A percentile compares a stretch with the other conserved stretches of the same genome.
Conservation (phyloP, 2,797 vertebrate species). For the Enteromius unitaeniatus region DNA sequence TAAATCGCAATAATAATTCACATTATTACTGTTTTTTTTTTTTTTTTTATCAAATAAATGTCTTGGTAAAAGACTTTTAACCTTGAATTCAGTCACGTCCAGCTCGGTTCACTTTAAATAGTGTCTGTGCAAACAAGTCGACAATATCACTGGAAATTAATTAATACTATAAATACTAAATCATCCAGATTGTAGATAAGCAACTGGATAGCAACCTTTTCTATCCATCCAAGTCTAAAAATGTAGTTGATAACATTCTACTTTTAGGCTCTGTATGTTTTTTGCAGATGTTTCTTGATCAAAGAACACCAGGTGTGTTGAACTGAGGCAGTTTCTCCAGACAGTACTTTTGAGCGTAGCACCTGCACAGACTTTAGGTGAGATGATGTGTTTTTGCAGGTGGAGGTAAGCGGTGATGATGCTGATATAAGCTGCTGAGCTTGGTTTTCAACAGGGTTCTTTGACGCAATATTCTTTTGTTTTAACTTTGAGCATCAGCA, state of each 20-base stretch:
- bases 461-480: slow-evolving; percentile 20
- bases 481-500: slow-evolving; percentile 1
- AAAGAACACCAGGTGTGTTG: not conserved
- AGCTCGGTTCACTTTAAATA: too few species aligned
- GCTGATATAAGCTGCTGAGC: slow-evolving; percentile 32
- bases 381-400: slow-evolving; percentile 15
- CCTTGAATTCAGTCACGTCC: too few species aligned
- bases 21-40: not conserved
- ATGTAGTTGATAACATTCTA: not conserved
- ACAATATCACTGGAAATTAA: too few species aligned
- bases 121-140: too few species aligned
- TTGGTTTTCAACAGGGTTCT: slow-evolving; percentile 15
- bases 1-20: not conserved
- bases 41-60: not conserved
- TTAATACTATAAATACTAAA: not conserved
- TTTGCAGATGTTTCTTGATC: not conserved
- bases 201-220: not conserved
- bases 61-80: not conserved
- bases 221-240: not conserved
- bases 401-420: not conserved
- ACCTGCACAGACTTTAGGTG: slow-evolving; percentile 14
- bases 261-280: not conserved
- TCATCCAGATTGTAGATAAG: not conserved
- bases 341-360: not conserved
- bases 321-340: slow-evolving; percentile 6